Base-by-base conservation (phyloP, 2,797 vertebrate genomes). In the Helostoma temminkii region DNA sequence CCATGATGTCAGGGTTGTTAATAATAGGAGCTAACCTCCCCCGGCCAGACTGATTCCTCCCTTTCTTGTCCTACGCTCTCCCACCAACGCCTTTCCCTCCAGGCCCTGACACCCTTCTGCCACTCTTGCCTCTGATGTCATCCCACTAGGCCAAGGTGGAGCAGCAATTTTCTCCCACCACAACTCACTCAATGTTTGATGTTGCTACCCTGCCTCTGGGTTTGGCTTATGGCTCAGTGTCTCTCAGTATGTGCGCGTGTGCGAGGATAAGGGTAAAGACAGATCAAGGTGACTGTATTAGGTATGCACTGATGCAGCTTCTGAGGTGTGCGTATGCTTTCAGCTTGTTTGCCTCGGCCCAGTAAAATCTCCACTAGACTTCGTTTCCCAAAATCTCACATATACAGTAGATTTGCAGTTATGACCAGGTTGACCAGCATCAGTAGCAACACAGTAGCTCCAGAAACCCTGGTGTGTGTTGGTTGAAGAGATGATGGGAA, bases 141-240 rank as follows among this genome's bases (percentile, higher is more conserved):
- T 78, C 66, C 66, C 9, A 21, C 76, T 74, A 72, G 36, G 60
- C 56, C 7, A 37, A 83, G 82, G 76, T 76, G 66, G 76, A 78
- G 81, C 78, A 78, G 81, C 66, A 76, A 82, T 88, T 89, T 87
- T 70, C 71, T 85, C 78, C 71, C 21, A 49, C 81, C 34, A 18
- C 83, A 78, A 66, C 71, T 66, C 14, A n/a, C 79, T 81, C 70
- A 67, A 78, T 88, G 82, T 87, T 85, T 88, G 74, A 89, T 84
- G 85, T 76, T 81, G 71, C 71, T 79, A 71, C 22, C 3, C 70
- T 10, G 80, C 82, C 82, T 73, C 61, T 0, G 21, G 80, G 72
- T 64, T 71, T 43, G 32, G 72, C 50, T 55, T 39, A 46, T 22
- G 61, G 63, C 63, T 47, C 8, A 9, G 47, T 25, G 57, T 76